These are phyloP conservation scores for Aptenodytes patagonicus DNA, from an alignment of 2,113 vertebrate species.

Conservation along the genomic window DNA sequence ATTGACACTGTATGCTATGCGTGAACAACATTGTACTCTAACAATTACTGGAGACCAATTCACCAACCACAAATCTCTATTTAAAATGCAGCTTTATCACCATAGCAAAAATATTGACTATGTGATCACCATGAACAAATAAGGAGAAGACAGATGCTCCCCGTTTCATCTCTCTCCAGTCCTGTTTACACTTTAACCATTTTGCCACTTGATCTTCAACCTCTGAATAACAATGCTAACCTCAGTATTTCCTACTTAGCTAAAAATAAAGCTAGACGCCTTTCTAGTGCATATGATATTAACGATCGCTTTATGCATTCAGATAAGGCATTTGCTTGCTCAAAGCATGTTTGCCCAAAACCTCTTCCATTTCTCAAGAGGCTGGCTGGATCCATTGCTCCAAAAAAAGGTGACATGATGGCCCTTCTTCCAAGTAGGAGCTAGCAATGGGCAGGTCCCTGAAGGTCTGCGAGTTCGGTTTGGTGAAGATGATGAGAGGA, in stretches of 20 bases:
- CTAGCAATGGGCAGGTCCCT: neutral
- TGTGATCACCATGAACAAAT: neutral
- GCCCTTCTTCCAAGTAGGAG: neutral
- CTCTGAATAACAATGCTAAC: neutral
- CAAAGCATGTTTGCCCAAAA: neutral
- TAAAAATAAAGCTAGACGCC: neutral
- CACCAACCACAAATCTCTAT: neutral
- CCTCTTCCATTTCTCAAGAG: neutral
- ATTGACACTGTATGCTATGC: neutral
- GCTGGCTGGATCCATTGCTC: neutral
- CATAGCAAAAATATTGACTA: neutral
- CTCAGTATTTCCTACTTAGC: conserved; percentile 9
- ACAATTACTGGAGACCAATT: neutral
- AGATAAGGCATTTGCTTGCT: neutral
- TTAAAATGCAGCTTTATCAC: neutral
- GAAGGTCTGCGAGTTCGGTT: neutral
- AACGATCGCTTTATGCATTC: neutral
- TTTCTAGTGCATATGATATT: neutral
- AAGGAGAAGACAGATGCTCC: neutral
- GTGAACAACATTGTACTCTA: neutral
- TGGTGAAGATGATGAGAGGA: neutral
- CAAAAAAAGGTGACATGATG: neutral
- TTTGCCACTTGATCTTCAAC: conserved; percentile 54
- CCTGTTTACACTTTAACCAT: conserved; percentile 20
- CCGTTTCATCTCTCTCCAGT: neutral